Conservation (phyloP, 2,113 vertebrate species). For the Chamaea fasciata region DNA sequence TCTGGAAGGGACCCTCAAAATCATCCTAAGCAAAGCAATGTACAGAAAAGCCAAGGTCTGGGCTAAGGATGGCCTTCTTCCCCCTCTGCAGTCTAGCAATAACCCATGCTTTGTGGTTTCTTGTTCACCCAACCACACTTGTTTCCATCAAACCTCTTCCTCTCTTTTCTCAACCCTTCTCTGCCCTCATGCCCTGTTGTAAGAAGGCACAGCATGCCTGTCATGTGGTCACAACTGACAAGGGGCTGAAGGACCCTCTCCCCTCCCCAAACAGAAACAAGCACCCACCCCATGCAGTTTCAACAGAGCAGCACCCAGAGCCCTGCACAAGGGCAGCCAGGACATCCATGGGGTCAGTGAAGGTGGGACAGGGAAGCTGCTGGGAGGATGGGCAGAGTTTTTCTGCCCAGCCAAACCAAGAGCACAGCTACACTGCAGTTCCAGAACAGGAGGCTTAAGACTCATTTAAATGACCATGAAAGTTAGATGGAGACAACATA, state of each 20-base stretch:
- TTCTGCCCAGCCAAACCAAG: not conserved
- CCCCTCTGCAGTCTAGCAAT: not conserved
- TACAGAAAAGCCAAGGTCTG: not conserved
- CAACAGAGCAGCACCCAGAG: not conserved
- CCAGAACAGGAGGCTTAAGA: not conserved
- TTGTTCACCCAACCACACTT: not conserved
- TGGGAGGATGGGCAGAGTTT: not conserved
- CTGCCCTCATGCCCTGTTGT: rapidly evolving
- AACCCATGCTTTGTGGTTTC: not conserved
- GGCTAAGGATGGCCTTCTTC: not conserved
- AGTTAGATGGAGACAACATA: not conserved
- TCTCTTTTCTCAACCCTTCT: not conserved
- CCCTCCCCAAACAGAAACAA: not conserved
- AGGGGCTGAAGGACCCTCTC: not conserved
- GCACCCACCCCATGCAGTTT: no score
- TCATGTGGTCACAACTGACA: not conserved
- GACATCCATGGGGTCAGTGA: not conserved
- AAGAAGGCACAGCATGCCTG: not conserved
- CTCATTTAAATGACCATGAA: not conserved
- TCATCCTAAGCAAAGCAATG: not conserved
- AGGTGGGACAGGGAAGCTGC: not conserved
- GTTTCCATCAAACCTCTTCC: not conserved
- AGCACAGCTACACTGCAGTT: not conserved
- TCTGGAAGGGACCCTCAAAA: not conserved
- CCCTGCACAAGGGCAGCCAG: not conserved